Base-by-base conservation (phyloP, 2,888 invertebrate genomes). In the Yponomeuta cagnagella region DNA sequence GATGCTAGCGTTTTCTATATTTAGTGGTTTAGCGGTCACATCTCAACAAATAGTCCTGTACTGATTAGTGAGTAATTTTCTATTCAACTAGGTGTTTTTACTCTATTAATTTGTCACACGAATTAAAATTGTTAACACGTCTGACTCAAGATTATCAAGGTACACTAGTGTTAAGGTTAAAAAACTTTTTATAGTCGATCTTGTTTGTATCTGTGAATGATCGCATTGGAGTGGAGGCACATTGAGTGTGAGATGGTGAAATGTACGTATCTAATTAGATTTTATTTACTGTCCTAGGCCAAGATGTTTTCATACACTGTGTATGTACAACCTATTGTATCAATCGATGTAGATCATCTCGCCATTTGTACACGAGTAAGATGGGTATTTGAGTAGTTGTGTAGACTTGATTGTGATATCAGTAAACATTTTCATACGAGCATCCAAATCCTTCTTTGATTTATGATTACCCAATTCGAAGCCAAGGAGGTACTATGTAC, bases 351-450 rank as follows among this genome's bases (percentile, higher is more conserved):
- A 80, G 77, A 81, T 87, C 87, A 87, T 86, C 80, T 86, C 86
- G 85, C 85, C 79, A 84, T 58, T 58, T 84, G 86, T 84, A 86
- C 86, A 86, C 84, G 83, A 84, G 80, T 82, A 80, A 82, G 85
- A 85, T 82, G 90, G 87, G 85, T 88, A 84, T 82, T 80, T 81
- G 87, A 87, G 90, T 92, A 92, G 92, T 82, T 86, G 89, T 85
- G 91, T 92, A 91, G 92, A 89, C 83, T 88, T 91, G 88, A 92
- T 92, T 92, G 92, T 92, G 92, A 92, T 92, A 92, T 89, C 92
- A 92, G 87, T 92, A 92, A 92, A 92, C 90, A 91, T 91, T 92
- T 92, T 92, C 92, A 91, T 92, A 92, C 92, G 90, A 91, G 92
- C 92, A 92, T 92, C 85, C 82, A 84, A 64, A 77, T 33, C 68